Conservation (phyloP, 2,888 invertebrate species). For the Cordilura impudica region DNA sequence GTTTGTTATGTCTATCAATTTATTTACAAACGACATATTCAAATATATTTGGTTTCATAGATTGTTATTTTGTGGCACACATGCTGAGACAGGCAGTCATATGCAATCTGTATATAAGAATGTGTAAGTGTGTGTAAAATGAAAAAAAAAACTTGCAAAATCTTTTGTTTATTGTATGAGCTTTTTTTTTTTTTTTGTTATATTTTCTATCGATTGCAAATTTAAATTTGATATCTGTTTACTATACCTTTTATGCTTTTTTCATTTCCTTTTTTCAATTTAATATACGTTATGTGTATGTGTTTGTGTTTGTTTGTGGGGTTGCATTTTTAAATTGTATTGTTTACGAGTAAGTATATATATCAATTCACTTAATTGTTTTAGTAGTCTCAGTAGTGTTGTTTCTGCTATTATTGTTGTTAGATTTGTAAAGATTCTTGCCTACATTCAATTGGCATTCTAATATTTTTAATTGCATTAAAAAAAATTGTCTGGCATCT, state of each 20-base stretch:
- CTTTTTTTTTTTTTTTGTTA: constrained; percentile 7
- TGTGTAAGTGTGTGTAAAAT: not conserved
- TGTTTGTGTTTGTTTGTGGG: not conserved
- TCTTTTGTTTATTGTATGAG: constrained; percentile 4
- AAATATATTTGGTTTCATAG: constrained; percentile 30
- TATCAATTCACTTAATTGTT: constrained; percentile 53
- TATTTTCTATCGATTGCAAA: constrained; percentile 37
- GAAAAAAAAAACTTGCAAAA: not conserved
- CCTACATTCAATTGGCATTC: constrained; percentile 23
- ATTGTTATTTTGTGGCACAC: constrained; percentile 17
- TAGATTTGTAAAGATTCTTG: not conserved
- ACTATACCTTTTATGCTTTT: not conserved
- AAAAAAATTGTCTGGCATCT: constrained; percentile 31
- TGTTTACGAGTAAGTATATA: constrained; percentile 33
- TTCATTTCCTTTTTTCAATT: not conserved
- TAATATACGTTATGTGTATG: not conserved
- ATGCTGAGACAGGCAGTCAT: constrained; percentile 1
- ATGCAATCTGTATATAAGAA: not conserved
- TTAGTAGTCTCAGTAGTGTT: constrained; percentile 20
- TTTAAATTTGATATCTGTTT: constrained; percentile 38
- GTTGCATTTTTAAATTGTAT: too few species aligned
- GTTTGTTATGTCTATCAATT: constrained; percentile 29
- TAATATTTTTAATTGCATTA: constrained; percentile 53
- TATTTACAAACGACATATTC: constrained; percentile 17
- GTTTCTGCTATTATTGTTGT: not conserved